phyloP scores from a whole-genome alignment of 2,113 vertebrate species.

The Coptodon bakossiorum region DNA sequence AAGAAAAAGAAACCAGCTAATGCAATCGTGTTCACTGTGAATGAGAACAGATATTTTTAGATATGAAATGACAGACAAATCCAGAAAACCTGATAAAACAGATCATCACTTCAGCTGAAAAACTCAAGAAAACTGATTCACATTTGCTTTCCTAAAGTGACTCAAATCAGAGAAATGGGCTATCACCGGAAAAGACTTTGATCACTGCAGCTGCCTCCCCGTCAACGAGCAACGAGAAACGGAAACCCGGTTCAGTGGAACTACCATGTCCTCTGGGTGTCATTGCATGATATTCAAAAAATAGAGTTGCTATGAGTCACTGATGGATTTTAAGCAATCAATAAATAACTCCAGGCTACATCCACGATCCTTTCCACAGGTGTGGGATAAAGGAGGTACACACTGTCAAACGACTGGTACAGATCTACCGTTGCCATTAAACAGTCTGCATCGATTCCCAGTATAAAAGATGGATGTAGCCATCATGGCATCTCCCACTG shows the following conservation, averaged over 20 bases:
- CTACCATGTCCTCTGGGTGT: not conserved
- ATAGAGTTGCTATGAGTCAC: not conserved
- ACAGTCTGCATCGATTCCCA: accelerated
- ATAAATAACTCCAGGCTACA: not conserved
- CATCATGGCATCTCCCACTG: not conserved
- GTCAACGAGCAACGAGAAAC: not conserved
- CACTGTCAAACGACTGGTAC: not conserved
- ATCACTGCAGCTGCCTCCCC: not conserved
- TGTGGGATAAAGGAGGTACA: too few species aligned
- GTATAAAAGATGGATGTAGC: not conserved
- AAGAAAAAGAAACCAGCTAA: not conserved
- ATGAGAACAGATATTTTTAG: not conserved
- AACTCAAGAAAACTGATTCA: not conserved
- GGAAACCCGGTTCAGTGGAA: not conserved
- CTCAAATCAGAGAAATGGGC: not conserved
- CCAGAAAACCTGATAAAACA: not conserved
- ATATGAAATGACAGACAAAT: not conserved
- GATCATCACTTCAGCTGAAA: not conserved
- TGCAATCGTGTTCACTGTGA: not conserved
- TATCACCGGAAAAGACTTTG: too few species aligned
- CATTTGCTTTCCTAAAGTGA: not conserved
- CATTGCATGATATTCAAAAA: not conserved
- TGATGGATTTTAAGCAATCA: not conserved
- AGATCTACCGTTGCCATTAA: not conserved
- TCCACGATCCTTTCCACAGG: not conserved